Percentiles rank a stretch among this genome's conserved stretches.
These are phyloP conservation scores for Liparis tanakae DNA, from an alignment of 2,797 vertebrate genomes.

Conservation along the genomic window DNA sequence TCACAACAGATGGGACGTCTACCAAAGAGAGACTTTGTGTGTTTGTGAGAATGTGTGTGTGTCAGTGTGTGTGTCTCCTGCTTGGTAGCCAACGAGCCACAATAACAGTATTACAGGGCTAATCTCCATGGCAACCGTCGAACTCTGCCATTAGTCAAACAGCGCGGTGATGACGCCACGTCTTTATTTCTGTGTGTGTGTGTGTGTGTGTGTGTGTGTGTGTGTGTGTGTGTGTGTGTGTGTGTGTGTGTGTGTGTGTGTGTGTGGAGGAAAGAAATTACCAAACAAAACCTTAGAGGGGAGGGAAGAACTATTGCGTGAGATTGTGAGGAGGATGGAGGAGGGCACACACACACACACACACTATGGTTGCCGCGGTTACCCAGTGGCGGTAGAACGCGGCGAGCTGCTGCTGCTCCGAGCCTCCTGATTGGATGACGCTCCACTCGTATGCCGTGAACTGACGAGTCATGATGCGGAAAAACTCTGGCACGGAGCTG, in stretches of 20 bases:
- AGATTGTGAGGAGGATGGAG: no score
- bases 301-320: no score
- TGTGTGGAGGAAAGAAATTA: background rate
- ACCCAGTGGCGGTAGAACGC: constrained; percentile 98
- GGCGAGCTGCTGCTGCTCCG: constrained; percentile 89
- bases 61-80: constrained; percentile 31
- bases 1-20: constrained; percentile 50
- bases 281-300: no score
- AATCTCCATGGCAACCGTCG: constrained; percentile 77
- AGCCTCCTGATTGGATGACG: constrained; percentile 85
- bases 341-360: background rate
- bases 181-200: constrained; percentile 69
- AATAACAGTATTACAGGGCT: constrained; percentile 73
- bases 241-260: constrained; percentile 59
- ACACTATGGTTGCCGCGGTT: constrained; percentile 67
- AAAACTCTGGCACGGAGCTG: constrained; percentile 91
- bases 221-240: constrained; percentile 60
- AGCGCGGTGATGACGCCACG: constrained; percentile 68
- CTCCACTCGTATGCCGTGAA: constrained; percentile 93
- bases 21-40: constrained; percentile 33
- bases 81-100: constrained; percentile 67
- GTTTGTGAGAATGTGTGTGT: background rate
- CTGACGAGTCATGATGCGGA: constrained; percentile 96
- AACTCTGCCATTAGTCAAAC: constrained; percentile 78
- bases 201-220: constrained; percentile 49